Evolutionary conservation across 2,797 vertebrate genomes (phyloP), one percentile per base, ranked within the genome.

Genomic region (Margarornis squamiger): DNA sequence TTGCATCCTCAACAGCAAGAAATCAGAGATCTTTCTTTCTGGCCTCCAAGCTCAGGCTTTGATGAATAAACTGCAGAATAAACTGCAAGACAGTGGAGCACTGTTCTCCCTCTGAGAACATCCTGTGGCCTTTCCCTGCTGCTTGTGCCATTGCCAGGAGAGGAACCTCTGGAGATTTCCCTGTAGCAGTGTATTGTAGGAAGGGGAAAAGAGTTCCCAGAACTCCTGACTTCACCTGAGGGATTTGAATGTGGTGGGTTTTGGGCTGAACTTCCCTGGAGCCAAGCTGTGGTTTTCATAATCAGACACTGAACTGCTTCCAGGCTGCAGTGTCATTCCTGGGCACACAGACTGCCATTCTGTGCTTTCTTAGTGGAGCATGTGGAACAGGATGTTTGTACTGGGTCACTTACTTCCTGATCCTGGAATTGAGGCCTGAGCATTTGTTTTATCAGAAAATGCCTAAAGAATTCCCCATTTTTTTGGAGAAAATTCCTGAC

Each of bases 91-190:
- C 95, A 97, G 88, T 88, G 30, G 86, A 93, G 86, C 17, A 84
- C 93, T 97, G 94, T 95, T 95, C 90, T 96, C 70, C 63, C 51
- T 90, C 82, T 95, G 94, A 92, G 94, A 94, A 92, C 91, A 88
- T 97, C 90, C 96, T 95, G 79, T 92, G 9, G 91, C 80, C 57
- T 87, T 82, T 89, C 86, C 74, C 63, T 85, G 71, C 75, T 4
- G 0, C 57, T 76, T 70, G 74, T 93, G 84, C 4, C 12, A 34
- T 16, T 95, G 96, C 95, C 94, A 93, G 86, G 46, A 75, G 86
- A 93, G 86, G 58, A 95, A 59, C 76, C 94, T 92, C 94, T 95
- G 83, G 92, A 95, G 90, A 67, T 89, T 92, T 48, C 68, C 72
- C 80, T 82, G 51, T 24, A 49, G 62, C 46, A 58, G 21, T 55